Evolutionary conservation across 2,888 invertebrate genomes (phyloP), one percentile per base, ranked within the genome.

Genomic region (Pheosia tremula): DNA sequence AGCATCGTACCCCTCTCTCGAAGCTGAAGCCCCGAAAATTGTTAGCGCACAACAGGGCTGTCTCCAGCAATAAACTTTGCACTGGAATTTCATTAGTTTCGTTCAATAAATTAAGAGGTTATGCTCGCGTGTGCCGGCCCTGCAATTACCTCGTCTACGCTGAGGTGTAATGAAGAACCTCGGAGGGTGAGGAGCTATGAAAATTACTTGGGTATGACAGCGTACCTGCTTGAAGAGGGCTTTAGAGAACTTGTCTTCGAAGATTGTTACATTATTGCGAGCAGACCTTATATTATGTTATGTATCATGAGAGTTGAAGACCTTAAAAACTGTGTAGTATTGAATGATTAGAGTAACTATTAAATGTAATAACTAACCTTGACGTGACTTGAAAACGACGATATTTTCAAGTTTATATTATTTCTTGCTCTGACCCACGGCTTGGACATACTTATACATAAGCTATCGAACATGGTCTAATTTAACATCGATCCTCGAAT

Each of bases 31-130:
- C 83, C 85, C 88, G 85, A 90, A 92, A 91, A 89, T 91, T 90
- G 89, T 87, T 87, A 86, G 87, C 84, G 78, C 85, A 77, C 86
- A 88, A 88, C 88, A 91, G 90, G 92, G 91, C 82, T 90, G 93
- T 88, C 91, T 87, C 89, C 75, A 77, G 91, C 90, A 90, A 91
- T 93, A 93, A 93, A 93, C 85, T 93, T 88, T 85, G 87, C 87
- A 81, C 80, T 83, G 91, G 93, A 93, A 93, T 93, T 93, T 93
- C 93, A 93, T 93, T 93, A 93, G 91, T 92, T 93, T 91, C 86
- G 88, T 93, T 90, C 92, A 92, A 93, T 93, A 93, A 93, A 93
- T 93, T 93, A 93, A 92, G 91, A 91, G 91, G 92, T 93, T 92
- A 93, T 93, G 90, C 90, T 90, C 88, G 87, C 88, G 91, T 93